Conservation (phyloP, 2,113 vertebrate genomes). For the Corythaixoides concolor region DNA sequence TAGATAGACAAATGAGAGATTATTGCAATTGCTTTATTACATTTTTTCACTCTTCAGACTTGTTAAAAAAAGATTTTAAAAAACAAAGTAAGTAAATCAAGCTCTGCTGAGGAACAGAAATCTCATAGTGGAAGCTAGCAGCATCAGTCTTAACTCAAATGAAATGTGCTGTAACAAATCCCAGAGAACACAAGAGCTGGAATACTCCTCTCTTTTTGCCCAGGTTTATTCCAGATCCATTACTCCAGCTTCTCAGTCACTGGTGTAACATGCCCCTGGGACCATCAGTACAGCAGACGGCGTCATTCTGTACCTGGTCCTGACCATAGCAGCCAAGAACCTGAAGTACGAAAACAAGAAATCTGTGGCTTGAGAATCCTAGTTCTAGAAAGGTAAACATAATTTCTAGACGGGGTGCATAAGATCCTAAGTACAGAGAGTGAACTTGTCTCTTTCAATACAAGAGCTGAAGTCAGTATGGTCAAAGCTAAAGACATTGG, state of each 20-base stretch:
- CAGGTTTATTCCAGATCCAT: background rate
- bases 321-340: background rate
- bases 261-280: rapidly evolving
- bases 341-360: background rate
- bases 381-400: background rate
- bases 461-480: background rate
- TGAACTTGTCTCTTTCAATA: background rate
- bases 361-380: background rate
- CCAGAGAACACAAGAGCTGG: background rate
- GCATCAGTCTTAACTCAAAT: background rate
- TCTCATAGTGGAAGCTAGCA: background rate
- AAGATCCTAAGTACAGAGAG: background rate
- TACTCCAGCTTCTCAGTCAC: background rate
- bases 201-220: background rate
- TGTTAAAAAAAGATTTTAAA: background rate
- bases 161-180: background rate
- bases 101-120: background rate
- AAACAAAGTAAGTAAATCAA: background rate
- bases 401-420: background rate
- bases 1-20: background rate
- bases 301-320: background rate
- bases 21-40: background rate
- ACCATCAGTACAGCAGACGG: background rate
- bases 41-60: background rate
- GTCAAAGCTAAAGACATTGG: background rate